A percentile compares a stretch with the other conserved stretches of the same genome.
Conservation (phyloP, 2,113 vertebrate genomes). For the Ceuthmochares aereus region DNA sequence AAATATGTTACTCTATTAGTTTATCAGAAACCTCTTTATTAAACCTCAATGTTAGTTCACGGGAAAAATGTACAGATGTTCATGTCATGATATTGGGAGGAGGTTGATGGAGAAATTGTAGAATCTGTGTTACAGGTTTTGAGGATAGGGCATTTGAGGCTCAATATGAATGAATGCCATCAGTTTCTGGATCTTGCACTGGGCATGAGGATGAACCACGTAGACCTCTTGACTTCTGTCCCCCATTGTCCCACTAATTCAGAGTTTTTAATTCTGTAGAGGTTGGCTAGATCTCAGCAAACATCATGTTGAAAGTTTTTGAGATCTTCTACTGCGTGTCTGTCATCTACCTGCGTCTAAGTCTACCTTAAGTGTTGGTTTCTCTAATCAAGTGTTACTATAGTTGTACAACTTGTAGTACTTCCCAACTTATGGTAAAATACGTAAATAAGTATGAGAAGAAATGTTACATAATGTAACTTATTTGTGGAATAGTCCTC, state of each 20-base stretch:
- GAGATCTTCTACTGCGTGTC: not conserved
- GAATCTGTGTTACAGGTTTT: not conserved
- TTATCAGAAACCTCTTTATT: not conserved
- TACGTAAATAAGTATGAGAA: not conserved
- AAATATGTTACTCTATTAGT: not conserved
- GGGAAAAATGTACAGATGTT: not conserved
- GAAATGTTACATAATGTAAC: not conserved
- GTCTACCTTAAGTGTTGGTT: not conserved
- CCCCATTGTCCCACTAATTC: not conserved
- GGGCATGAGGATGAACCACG: not conserved
- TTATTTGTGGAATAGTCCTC: not conserved
- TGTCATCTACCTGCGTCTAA: not conserved
- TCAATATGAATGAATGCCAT: not conserved
- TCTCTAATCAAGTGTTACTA: not conserved
- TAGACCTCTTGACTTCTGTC: not conserved
- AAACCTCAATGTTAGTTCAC: not conserved
- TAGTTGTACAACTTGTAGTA: not conserved
- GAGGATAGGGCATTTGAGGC: not conserved
- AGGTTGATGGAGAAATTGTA: not conserved
- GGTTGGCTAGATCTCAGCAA: not conserved
- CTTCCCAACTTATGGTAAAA: not conserved
- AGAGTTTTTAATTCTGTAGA: not conserved
- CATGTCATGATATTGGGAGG: not conserved
- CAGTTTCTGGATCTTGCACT: not conserved
- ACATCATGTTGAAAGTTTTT: not conserved